Percentiles rank a stretch among this genome's conserved stretches.
These are phyloP conservation scores for Psophia crepitans DNA, from an alignment of 2,113 vertebrate species.

Conservation along the genomic window DNA sequence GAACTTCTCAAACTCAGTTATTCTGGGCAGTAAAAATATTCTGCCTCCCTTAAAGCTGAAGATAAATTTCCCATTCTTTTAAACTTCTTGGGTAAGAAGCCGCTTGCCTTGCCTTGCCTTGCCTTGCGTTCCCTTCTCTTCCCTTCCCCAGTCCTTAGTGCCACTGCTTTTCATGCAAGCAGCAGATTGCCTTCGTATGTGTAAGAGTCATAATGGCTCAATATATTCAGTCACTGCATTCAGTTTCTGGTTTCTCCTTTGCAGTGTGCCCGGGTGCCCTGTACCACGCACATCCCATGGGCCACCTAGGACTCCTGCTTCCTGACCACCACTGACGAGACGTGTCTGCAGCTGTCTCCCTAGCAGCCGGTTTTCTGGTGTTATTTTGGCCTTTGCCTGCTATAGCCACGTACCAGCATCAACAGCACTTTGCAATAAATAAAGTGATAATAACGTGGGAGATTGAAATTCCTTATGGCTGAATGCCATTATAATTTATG, in stretches of 20 bases:
- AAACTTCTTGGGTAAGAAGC: not conserved
- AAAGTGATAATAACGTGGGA: not conserved
- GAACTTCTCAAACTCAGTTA: not conserved
- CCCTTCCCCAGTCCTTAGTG: not conserved
- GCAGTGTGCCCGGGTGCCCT: not conserved
- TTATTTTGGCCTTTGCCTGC: not conserved
- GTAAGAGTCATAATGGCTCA: not conserved
- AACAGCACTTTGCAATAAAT: not conserved
- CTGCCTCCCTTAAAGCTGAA: not conserved
- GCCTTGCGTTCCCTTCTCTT: not conserved
- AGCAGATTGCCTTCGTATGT: not conserved
- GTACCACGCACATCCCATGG: not conserved
- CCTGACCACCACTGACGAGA: not conserved
- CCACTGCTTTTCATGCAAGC: not conserved
- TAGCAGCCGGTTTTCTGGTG: not conserved
- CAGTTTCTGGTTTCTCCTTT: not conserved
- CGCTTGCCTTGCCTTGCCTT: not conserved
- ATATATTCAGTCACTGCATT: not conserved
- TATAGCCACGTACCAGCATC: not conserved
- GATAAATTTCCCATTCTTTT: not conserved
- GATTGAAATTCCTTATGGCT: not conserved
- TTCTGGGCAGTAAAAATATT: not conserved
- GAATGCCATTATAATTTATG: not conserved
- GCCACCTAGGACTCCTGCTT: not conserved
- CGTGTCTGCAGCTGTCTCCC: not conserved